Conservation (phyloP, 2,797 vertebrate species). For the Sciaenops ocellatus region DNA sequence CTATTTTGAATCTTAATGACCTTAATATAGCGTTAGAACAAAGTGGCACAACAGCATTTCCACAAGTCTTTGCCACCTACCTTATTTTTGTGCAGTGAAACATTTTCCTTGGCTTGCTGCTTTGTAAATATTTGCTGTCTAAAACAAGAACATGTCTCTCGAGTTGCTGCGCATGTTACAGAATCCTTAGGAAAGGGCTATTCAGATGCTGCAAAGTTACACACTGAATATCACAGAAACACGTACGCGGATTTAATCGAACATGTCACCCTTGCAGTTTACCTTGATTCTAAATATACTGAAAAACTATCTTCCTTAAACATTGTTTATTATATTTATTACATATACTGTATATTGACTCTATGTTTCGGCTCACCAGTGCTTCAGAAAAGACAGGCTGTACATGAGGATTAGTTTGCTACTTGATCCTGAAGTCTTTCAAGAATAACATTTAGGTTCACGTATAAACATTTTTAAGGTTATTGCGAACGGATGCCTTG, state of each 20-base stretch:
- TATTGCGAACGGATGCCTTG: constrained; percentile 63
- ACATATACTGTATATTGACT: no score
- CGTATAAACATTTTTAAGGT: constrained; percentile 66
- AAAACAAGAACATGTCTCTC: constrained; percentile 81
- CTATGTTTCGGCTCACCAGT: constrained; percentile 16
- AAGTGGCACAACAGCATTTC: constrained; percentile 65
- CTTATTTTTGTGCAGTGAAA: constrained; percentile 79
- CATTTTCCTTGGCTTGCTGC: constrained; percentile 79
- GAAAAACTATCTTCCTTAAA: constrained; percentile 1
- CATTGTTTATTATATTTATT: neutral
- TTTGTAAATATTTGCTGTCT: constrained; percentile 85
- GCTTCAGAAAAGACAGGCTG: neutral
- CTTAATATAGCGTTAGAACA: constrained; percentile 19
- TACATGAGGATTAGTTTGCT: constrained; percentile 26
- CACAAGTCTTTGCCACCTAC: constrained; percentile 65
- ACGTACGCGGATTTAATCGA: constrained; percentile 44
- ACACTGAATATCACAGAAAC: constrained; percentile 21
- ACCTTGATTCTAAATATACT: constrained; percentile 30
- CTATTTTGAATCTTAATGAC: constrained; percentile 27
- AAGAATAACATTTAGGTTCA: constrained; percentile 65
- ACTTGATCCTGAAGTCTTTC: constrained; percentile 48
- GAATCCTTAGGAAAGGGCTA: constrained; percentile 67
- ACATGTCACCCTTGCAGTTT: constrained; percentile 52
- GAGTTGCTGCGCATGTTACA: constrained; percentile 71
- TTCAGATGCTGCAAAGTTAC: constrained; percentile 47